Evolutionary conservation across 1,140 invertebrate species (phyloP).

Genomic region (Brachionus manjavacas): DNA sequence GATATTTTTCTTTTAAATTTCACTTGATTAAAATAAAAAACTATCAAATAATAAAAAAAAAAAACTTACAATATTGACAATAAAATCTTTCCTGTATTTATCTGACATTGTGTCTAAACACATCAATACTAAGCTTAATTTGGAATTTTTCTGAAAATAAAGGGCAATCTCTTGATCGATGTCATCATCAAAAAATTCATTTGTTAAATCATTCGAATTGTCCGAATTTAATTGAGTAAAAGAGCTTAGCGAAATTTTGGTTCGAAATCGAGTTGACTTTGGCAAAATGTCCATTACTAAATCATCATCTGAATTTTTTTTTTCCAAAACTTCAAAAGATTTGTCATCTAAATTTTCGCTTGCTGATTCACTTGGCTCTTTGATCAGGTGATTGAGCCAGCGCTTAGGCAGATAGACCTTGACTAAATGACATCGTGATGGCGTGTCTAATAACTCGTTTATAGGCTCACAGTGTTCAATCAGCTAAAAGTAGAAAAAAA

Average conservation of each 20-base stretch:
- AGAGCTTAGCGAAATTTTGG: not conserved
- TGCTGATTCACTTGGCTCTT: not conserved
- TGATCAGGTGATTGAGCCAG: not conserved
- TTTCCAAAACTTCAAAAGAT: not conserved
- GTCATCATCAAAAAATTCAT: not conserved
- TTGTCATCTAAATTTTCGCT: not conserved
- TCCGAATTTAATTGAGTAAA: not conserved
- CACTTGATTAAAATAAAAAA: not conserved
- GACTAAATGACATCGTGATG: not conserved
- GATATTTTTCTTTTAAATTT: not conserved
- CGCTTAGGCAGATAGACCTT: not conserved
- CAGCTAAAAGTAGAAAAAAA: not conserved
- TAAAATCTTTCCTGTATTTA: not conserved
- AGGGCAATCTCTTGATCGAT: not conserved
- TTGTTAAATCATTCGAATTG: not conserved
- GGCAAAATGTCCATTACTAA: constrained; percentile 31
- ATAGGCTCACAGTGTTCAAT: not conserved
- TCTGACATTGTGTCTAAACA: not conserved
- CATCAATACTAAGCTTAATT: not conserved
- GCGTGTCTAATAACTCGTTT: not conserved
- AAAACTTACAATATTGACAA: constrained; percentile 4
- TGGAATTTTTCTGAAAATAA: constrained; percentile 30
- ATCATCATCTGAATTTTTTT: not conserved
- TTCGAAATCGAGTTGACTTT: not conserved
- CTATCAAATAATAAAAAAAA: not conserved